A percentile compares a stretch with the other conserved stretches of the same genome.
Conservation (phyloP, 2,888 invertebrate genomes). For the Chorisops tibialis region DNA sequence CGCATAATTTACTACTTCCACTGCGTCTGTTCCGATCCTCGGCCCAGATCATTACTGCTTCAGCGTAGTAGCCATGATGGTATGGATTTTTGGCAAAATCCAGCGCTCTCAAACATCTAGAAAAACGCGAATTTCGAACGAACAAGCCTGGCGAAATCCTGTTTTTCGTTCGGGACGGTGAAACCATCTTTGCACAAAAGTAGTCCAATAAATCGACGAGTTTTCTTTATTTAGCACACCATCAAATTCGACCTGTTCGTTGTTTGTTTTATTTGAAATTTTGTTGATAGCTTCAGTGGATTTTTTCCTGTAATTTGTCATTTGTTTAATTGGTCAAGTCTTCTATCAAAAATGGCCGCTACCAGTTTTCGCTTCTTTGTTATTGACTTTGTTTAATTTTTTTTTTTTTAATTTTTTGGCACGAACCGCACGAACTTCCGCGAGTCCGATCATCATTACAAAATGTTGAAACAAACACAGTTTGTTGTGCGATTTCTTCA, state of each 20-base stretch:
- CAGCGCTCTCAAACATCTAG: slow-evolving; percentile 3
- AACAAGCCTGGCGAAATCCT: slow-evolving; percentile 29
- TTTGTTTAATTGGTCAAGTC: slow-evolving; percentile 30
- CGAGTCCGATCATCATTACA: slow-evolving; percentile 14
- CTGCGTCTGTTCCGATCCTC: slow-evolving; percentile 2
- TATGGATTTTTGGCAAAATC: slow-evolving; percentile 2
- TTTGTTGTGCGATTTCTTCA: background rate
- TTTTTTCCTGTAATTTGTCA: slow-evolving; percentile 30
- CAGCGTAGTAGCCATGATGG: background rate
- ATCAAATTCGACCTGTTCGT: slow-evolving; percentile 8
- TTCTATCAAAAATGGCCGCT: slow-evolving; percentile 28
- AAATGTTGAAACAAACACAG: slow-evolving; percentile 13
- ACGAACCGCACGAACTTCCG: slow-evolving; percentile 15
- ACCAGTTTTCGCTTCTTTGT: slow-evolving; percentile 12
- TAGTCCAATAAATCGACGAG: slow-evolving; percentile 6
- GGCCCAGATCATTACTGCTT: background rate
- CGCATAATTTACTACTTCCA: slow-evolving; percentile 26
- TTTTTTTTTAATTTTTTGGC: slow-evolving; percentile 20
- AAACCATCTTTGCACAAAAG: no score
- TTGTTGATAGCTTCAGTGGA: background rate
- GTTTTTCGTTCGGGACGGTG: slow-evolving; percentile 1
- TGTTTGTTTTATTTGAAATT: background rate
- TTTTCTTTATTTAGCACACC: slow-evolving; percentile 19
- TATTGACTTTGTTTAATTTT: background rate
- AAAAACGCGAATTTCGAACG: slow-evolving; percentile 26